A percentile compares a stretch with the other conserved stretches of the same genome.
Evolutionary conservation across 2,113 vertebrate genomes (phyloP).

Genomic region (Pedionomus torquatus): DNA sequence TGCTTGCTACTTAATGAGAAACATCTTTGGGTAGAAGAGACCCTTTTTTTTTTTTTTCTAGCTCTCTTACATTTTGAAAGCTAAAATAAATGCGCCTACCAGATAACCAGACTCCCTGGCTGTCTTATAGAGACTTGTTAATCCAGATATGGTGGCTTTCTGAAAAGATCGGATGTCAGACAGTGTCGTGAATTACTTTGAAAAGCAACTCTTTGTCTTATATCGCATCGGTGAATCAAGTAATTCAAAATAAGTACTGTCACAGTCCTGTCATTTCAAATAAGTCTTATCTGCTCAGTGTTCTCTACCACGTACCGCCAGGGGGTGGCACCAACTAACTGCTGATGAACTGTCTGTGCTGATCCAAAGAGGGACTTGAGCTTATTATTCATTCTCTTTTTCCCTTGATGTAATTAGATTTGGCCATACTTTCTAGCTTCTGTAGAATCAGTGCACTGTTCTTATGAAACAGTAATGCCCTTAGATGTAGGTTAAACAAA

Average conservation of each 20-base stretch:
- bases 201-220: neutral
- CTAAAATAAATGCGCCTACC: neutral
- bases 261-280: neutral
- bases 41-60: neutral
- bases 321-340: conserved; percentile 53
- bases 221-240: fast-evolving
- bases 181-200: neutral
- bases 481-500: conserved; percentile 45
- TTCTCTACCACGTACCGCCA: conserved; percentile 28
- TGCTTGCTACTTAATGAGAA: neutral
- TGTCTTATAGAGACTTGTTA: neutral
- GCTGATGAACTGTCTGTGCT: neutral
- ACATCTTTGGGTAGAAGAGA: neutral
- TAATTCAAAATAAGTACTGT: neutral
- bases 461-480: neutral
- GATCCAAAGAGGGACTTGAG: neutral
- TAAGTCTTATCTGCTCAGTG: neutral
- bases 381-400: neutral
- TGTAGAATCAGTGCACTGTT: neutral
- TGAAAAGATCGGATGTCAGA: neutral
- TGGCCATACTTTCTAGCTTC: neutral
- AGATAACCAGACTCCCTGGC: neutral
- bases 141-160: neutral
- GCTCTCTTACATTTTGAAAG: neutral
- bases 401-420: conserved; percentile 14